These are phyloP conservation scores for Lasioglossum calceatum DNA, from an alignment of 2,888 invertebrate genomes.

Conservation along the genomic window DNA sequence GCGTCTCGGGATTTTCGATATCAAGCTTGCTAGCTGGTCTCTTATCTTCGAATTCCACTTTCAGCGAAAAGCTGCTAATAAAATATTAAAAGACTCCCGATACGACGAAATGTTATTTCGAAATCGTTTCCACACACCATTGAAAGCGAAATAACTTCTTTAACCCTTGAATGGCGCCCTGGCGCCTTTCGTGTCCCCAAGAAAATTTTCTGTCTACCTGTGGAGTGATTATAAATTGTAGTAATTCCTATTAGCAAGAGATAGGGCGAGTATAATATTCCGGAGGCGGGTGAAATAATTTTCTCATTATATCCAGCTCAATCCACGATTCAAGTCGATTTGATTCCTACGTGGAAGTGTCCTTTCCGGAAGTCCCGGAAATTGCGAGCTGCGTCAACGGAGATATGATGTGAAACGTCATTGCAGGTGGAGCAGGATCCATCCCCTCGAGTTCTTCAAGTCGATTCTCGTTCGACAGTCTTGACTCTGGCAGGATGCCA, in stretches of 20 bases:
- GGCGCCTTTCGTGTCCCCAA: neutral
- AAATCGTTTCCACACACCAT: neutral
- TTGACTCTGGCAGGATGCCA: conserved; percentile 41
- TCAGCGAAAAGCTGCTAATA: neutral
- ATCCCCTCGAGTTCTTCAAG: conserved; percentile 11
- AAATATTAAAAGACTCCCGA: neutral
- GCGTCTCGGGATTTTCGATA: conserved; percentile 31
- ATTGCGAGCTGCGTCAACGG: conserved; percentile 45
- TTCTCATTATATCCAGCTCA: conserved; percentile 40
- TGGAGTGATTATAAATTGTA: neutral
- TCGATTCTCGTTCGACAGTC: conserved; percentile 44
- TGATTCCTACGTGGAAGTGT: conserved; percentile 19
- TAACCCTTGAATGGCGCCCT: neutral
- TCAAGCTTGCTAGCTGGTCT: conserved; percentile 33
- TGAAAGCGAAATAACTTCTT: neutral
- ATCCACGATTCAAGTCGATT: neutral
- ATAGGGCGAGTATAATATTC: neutral
- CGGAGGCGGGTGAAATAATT: conserved; percentile 29
- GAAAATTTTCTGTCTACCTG: neutral
- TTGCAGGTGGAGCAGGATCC: conserved; percentile 27
- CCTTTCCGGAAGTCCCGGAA: conserved; percentile 41
- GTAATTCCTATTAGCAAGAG: neutral
- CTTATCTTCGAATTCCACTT: conserved; percentile 29
- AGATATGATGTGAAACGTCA: conserved; percentile 52
- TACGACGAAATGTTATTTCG: neutral